Conservation (phyloP, 2,113 vertebrate species). For the Tachysurus fulvidraco region DNA sequence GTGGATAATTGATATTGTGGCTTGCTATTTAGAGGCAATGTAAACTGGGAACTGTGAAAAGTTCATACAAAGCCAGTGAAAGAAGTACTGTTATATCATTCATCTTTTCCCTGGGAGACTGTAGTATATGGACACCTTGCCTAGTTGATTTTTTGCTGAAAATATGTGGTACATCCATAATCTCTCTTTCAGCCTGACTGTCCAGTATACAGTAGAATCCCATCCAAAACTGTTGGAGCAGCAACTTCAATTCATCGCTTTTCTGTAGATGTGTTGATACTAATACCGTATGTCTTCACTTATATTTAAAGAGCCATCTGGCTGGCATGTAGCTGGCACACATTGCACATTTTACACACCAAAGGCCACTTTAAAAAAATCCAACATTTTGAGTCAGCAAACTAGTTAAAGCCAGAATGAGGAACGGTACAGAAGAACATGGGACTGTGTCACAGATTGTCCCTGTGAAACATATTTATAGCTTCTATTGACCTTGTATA, state of each 20-base stretch:
- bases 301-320: too few relatives aligned
- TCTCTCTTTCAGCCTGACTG: neutral
- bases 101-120: neutral
- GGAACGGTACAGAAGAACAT: neutral
- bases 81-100: neutral
- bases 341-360: too few relatives aligned
- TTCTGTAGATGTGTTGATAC: too few relatives aligned
- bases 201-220: too few relatives aligned
- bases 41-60: neutral
- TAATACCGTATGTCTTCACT: too few relatives aligned
- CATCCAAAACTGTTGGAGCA: too few relatives aligned
- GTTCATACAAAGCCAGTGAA: conserved; percentile 6
- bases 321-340: too few relatives aligned
- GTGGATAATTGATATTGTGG: neutral
- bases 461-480: conserved; percentile 35
- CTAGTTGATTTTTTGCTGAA: neutral
- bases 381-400: neutral
- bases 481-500: conserved; percentile 37
- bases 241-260: too few relatives aligned
- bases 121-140: neutral
- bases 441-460: neutral
- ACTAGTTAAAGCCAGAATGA: conserved; percentile 21
- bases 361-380: too few relatives aligned
- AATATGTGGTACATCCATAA: neutral
- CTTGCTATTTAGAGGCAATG: neutral